A percentile compares a stretch with the other conserved stretches of the same genome.
phyloP scores from a whole-genome alignment of 2,888 invertebrate species.

The Boloria selene region DNA sequence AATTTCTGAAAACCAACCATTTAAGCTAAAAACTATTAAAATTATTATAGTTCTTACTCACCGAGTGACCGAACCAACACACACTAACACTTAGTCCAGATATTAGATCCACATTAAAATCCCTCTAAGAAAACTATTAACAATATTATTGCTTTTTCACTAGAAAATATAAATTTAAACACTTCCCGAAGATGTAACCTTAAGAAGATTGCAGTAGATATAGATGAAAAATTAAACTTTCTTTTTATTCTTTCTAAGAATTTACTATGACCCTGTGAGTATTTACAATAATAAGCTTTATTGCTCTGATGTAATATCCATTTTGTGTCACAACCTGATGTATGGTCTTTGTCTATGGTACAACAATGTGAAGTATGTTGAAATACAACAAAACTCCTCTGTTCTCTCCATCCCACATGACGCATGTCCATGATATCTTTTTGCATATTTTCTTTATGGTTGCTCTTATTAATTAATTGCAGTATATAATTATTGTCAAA shows the following conservation, averaged over 20 bases:
- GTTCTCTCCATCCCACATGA: neutral
- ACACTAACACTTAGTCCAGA: conserved; percentile 4
- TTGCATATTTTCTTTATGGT: neutral
- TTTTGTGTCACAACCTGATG: conserved; percentile 11
- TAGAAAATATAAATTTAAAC: neutral
- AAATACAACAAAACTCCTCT: neutral
- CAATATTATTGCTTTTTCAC: conserved; percentile 9
- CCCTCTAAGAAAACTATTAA: neutral
- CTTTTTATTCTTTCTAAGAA: neutral
- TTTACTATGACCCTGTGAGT: conserved; percentile 17
- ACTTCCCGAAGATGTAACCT: neutral
- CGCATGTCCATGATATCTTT: neutral
- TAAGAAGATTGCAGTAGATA: neutral
- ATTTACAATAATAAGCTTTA: conserved; percentile 2
- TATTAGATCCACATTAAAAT: neutral
- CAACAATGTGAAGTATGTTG: too few species aligned
- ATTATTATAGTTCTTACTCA: conserved; percentile 19
- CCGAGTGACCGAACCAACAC: conserved; percentile 2
- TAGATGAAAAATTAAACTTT: neutral
- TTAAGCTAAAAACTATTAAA: conserved; percentile 44
- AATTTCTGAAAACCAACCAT: conserved; percentile 43
- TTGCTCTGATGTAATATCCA: conserved; percentile 2
- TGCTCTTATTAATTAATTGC: neutral
- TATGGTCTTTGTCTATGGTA: neutral
- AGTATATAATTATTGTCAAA: conserved; percentile 12